Evolutionary conservation across 2,797 vertebrate species (phyloP).

Genomic region (Cyprinodon diabolis): DNA sequence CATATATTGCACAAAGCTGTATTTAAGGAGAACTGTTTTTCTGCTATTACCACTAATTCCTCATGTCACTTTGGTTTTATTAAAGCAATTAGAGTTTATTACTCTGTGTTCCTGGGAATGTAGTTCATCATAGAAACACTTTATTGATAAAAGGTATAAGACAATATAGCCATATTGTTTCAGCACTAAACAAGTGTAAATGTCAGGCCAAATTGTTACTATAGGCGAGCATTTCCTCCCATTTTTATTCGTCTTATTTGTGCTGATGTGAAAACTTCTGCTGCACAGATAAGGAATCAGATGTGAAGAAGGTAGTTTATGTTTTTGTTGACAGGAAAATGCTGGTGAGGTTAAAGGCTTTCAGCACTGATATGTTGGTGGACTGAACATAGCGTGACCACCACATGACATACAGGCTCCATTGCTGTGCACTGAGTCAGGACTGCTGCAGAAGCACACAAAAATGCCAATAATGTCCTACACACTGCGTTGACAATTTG

Average conservation of each 20-base stretch:
- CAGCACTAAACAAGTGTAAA: background rate
- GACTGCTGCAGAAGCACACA: too few species aligned
- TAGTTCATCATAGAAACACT: background rate
- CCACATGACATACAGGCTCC: too few species aligned
- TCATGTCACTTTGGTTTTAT: background rate
- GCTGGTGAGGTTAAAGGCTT: slow-evolving; percentile 9
- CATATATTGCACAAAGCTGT: background rate
- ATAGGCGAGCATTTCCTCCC: too few species aligned
- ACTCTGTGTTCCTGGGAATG: background rate
- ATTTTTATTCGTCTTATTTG: too few species aligned
- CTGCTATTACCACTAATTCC: background rate
- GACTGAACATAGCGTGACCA: too few species aligned
- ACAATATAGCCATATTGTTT: background rate
- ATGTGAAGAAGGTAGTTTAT: background rate
- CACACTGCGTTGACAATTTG: too few species aligned
- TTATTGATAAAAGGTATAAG: background rate
- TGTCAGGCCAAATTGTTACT: background rate
- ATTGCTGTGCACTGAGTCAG: too few species aligned
- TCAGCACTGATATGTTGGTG: too few species aligned
- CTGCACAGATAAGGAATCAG: slow-evolving; percentile 2
- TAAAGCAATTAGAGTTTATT: background rate
- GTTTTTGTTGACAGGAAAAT: slow-evolving; percentile 8
- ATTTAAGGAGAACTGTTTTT: background rate
- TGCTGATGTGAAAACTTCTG: too few species aligned
- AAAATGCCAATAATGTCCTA: too few species aligned